A percentile compares a stretch with the other conserved stretches of the same genome.
phyloP scores from a whole-genome alignment of 2,888 invertebrate species.

The Acleris laterana region DNA sequence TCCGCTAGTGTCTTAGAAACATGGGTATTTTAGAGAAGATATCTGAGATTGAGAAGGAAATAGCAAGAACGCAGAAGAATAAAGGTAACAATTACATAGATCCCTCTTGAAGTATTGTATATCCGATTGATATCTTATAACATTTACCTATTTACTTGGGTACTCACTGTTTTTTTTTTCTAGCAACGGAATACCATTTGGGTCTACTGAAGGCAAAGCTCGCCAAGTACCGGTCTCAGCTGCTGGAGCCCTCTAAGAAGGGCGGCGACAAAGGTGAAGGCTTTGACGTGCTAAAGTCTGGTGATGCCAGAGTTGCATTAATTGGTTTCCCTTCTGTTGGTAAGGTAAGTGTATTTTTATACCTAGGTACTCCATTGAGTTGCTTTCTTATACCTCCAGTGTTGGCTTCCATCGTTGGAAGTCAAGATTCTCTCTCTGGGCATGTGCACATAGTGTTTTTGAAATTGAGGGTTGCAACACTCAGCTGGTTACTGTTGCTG shows the following conservation, averaged over 20 bases:
- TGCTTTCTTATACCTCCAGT: too few relatives aligned
- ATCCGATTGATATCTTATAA: neutral
- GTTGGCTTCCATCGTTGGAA: too few relatives aligned
- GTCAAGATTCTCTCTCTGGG: too few relatives aligned
- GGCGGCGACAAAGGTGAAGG: constrained; percentile 96
- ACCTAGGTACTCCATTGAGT: too few relatives aligned
- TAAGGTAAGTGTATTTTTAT: constrained; percentile 85
- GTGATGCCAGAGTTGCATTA: constrained; percentile 98
- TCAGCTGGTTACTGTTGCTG: too few relatives aligned
- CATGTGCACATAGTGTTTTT: too few relatives aligned
- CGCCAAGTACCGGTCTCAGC: constrained; percentile 96
- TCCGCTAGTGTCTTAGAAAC: constrained; percentile 43
- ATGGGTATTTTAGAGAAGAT: constrained; percentile 99
- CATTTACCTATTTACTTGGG: too few relatives aligned
- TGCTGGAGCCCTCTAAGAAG: constrained; percentile 97
- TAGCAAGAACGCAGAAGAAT: constrained; percentile 99
- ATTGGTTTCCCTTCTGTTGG: constrained; percentile 99
- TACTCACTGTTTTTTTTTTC: constrained; percentile 48
- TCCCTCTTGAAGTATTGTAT: constrained; percentile 3
- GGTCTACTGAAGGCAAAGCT: constrained; percentile 98
- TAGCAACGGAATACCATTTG: constrained; percentile 99
- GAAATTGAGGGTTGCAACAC: too few relatives aligned
- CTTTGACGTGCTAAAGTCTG: constrained; percentile 99
- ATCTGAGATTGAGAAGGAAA: constrained; percentile 99
- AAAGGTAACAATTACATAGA: constrained; percentile 89